These are phyloP conservation scores for Napeogenes sylphis DNA, from an alignment of 2,888 invertebrate genomes.

Conservation along the genomic window DNA sequence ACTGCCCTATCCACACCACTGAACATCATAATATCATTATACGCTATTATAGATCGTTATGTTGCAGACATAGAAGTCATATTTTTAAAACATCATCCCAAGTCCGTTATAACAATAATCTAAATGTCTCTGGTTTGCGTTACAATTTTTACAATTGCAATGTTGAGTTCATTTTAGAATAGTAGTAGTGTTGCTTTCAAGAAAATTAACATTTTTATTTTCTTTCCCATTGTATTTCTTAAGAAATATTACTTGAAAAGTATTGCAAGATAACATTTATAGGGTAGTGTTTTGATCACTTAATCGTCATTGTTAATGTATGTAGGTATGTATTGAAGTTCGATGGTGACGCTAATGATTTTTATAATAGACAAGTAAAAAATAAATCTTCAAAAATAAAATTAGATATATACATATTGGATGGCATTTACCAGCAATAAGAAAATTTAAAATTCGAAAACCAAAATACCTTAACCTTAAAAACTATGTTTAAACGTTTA, in stretches of 20 bases:
- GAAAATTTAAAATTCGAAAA: too few species aligned
- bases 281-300: background rate
- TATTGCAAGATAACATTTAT: background rate
- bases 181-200: slow-evolving; percentile 5
- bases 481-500: too few species aligned
- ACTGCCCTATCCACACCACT: slow-evolving; percentile 17
- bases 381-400: too few species aligned
- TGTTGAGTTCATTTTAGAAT: slow-evolving; percentile 6
- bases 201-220: slow-evolving; percentile 6
- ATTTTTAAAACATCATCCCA: background rate
- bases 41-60: background rate
- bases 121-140: slow-evolving; percentile 2
- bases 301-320: background rate
- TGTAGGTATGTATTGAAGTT: too few species aligned
- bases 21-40: slow-evolving; percentile 28
- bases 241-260: slow-evolving; percentile 1
- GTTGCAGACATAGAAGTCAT: background rate
- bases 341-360: too few species aligned
- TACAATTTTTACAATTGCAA: slow-evolving; percentile 3
- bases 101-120: background rate
- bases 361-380: too few species aligned
- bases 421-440: too few species aligned
- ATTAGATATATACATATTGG: too few species aligned
- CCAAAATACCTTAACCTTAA: too few species aligned
- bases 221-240: background rate